Evolutionary conservation across 2,888 invertebrate species (phyloP).

Genomic region (Pegoplata infirma): DNA sequence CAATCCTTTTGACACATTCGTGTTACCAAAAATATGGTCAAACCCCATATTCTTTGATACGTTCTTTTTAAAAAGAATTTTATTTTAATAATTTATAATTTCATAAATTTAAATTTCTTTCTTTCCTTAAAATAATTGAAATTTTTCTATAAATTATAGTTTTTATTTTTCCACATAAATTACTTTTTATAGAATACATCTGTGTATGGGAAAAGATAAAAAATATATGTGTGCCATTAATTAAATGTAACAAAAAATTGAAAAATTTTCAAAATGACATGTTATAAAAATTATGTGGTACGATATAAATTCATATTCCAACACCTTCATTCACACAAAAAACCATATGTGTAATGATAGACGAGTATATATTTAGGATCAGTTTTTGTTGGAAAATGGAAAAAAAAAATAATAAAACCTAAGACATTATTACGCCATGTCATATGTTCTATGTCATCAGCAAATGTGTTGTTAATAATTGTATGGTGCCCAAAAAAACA

Average conservation of each 20-base stretch:
- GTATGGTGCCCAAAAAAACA: conserved; percentile 1
- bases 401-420: background rate
- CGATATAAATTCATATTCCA: background rate
- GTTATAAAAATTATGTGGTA: conserved; percentile 23
- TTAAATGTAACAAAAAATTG: background rate
- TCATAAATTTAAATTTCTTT: no score
- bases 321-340: background rate
- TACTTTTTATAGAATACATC: background rate
- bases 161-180: no score
- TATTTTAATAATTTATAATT: no score
- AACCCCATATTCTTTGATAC: no score
- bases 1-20: no score
- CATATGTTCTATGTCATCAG: conserved; percentile 17
- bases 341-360: background rate
- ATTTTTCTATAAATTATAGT: no score
- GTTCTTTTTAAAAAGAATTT: no score
- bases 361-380: background rate
- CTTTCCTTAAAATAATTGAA: no score
- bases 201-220: background rate
- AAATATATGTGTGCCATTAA: background rate
- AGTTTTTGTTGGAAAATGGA: background rate
- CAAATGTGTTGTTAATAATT: conserved; percentile 6
- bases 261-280: conserved; percentile 3
- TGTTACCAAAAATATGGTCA: no score
- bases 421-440: conserved; percentile 4